Conservation (phyloP, 2,888 invertebrate genomes). For the Hyposoter dolosus region DNA sequence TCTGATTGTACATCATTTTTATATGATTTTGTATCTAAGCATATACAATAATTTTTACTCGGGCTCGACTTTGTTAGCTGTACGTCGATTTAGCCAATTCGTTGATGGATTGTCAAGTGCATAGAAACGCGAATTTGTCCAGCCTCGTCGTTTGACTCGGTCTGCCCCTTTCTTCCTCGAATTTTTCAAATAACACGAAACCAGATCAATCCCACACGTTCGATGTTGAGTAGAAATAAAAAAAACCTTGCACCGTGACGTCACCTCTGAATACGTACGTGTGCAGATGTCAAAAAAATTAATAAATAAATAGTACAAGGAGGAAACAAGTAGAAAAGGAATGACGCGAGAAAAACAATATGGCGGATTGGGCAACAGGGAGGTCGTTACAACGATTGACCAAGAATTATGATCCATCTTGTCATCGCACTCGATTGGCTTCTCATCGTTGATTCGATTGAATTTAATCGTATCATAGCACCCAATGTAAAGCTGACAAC, state of each 20-base stretch:
- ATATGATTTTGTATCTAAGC: not conserved
- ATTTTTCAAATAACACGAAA: slow-evolving; percentile 22
- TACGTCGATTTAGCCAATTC: not conserved
- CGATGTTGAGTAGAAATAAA: not conserved
- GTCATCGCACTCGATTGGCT: slow-evolving; percentile 64
- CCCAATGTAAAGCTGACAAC: slow-evolving; percentile 47
- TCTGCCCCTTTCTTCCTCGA: not conserved
- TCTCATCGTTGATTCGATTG: slow-evolving; percentile 67
- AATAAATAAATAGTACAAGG: not conserved
- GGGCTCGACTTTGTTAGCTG: not conserved
- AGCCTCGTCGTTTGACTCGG: not conserved
- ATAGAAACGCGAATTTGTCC: slow-evolving; percentile 2
- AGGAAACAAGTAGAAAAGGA: not conserved
- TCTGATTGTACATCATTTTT: too few species aligned
- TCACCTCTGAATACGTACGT: not conserved
- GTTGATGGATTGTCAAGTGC: not conserved
- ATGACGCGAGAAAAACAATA: slow-evolving; percentile 25
- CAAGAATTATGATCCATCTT: slow-evolving; percentile 58
- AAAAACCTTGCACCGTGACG: not conserved
- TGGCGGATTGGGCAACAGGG: slow-evolving; percentile 37
- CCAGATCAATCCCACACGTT: not conserved
- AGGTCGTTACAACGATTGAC: slow-evolving; percentile 59
- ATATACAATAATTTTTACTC: too few species aligned
- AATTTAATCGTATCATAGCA: slow-evolving; percentile 70
- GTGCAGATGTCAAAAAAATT: not conserved